A percentile compares a stretch with the other conserved stretches of the same genome.
These are phyloP conservation scores for Acromyrmex heyeri DNA, from an alignment of 1,140 invertebrate genomes.

Conservation along the genomic window DNA sequence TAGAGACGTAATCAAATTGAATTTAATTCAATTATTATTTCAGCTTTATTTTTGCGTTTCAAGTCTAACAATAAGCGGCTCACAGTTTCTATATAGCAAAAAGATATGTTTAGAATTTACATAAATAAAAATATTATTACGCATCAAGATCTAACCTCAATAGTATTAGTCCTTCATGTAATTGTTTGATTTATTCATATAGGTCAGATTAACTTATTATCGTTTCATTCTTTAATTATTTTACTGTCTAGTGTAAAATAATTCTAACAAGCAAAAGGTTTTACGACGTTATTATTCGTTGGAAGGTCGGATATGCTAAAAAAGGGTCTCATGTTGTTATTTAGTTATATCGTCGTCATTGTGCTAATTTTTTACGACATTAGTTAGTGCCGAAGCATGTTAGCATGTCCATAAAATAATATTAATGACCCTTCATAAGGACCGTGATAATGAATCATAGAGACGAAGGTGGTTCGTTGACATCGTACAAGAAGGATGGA, in stretches of 20 bases:
- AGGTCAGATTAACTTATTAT: too few species aligned
- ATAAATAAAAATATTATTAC: too few species aligned
- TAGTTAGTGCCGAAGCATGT: slow-evolving; percentile 85
- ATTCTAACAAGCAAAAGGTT: slow-evolving; percentile 30
- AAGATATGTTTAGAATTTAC: too few species aligned
- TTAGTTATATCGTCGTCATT: slow-evolving; percentile 62
- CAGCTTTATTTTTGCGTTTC: too few species aligned
- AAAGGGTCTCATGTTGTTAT: slow-evolving; percentile 60
- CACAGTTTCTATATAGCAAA: too few species aligned
- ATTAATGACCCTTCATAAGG: slow-evolving; percentile 84
- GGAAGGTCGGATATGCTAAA: background rate
- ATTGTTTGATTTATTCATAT: too few species aligned
- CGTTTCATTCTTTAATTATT: background rate
- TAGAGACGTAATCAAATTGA: too few species aligned
- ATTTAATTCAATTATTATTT: too few species aligned
- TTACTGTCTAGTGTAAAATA: slow-evolving; percentile 32
- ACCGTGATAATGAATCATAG: slow-evolving; percentile 81
- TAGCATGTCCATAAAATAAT: slow-evolving; percentile 80
- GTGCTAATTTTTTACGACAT: slow-evolving; percentile 62
- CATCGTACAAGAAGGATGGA: slow-evolving; percentile 68
- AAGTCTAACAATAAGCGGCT: too few species aligned
- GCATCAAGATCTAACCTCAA: too few species aligned
- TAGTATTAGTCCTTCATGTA: too few species aligned
- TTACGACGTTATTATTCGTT: slow-evolving; percentile 34
- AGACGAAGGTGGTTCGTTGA: slow-evolving; percentile 55